A percentile compares a stretch with the other conserved stretches of the same genome.
phyloP scores from a whole-genome alignment of 2,888 invertebrate genomes.

The Platycheirus albimanus region DNA sequence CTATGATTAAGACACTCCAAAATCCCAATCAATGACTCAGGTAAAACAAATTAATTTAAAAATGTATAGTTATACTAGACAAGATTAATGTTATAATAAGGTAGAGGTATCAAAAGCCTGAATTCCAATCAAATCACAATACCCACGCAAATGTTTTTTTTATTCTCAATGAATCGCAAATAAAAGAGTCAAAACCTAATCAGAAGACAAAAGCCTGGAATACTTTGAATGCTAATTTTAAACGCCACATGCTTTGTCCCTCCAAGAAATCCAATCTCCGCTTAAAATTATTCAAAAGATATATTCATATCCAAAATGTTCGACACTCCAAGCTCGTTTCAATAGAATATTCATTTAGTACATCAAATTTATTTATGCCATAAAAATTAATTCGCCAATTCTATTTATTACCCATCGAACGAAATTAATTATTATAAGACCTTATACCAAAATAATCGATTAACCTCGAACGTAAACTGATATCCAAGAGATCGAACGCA shows the following conservation, averaged over 20 bases:
- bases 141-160: conserved; percentile 12
- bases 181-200: conserved; percentile 14
- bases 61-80: not conserved
- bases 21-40: not conserved
- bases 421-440: conserved; percentile 56
- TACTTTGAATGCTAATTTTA: conserved; percentile 24
- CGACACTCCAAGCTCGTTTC: conserved; percentile 9
- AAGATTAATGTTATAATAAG: conserved; percentile 26
- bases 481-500: conserved; percentile 41
- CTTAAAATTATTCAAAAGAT: conserved; percentile 23
- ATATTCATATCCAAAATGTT: conserved; percentile 25
- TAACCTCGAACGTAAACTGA: conserved; percentile 39
- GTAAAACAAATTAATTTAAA: conserved; percentile 13
- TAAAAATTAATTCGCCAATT: conserved; percentile 70
- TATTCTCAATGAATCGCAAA: conserved; percentile 21
- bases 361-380: conserved; percentile 37
- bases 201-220: not conserved
- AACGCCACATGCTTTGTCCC: conserved; percentile 9
- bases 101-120: not conserved
- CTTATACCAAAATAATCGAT: conserved; percentile 36
- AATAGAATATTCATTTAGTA: conserved; percentile 4
- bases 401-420: conserved; percentile 48
- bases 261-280: conserved; percentile 13
- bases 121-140: conserved; percentile 9
- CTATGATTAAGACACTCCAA: conserved; percentile 11